Evolutionary conservation across 35 echinoderm and acorn worm genomes (phyloP), one percentile per base, ranked within the genome.

Genomic region (Nesometra sesokonis): DNA sequence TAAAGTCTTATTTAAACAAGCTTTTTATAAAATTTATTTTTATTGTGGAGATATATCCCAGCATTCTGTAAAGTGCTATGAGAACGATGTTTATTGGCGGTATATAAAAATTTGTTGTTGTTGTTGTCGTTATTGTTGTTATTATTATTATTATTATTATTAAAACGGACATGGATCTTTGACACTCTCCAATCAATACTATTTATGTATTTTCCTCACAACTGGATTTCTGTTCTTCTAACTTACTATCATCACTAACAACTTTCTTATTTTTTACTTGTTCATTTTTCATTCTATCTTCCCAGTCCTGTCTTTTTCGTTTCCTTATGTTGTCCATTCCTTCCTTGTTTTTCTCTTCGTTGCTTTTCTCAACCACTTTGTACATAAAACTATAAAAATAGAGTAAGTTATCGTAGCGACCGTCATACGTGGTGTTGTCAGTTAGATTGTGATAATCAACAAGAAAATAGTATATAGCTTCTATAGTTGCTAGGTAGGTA

Each of bases 401-500:
- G 23, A 97, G 87, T 34, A 97, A 84, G 47, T 97, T 93, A 80
- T 97, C 95, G 78, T 93, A 91, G 37, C 85, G 78, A 31, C 92
- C 89, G 15, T n/a, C 37, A 84, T 91, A 89, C 5, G 46, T 31
- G 8, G 35, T 33, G 47, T 89, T 84, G 37, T 87, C 86, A 38
- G 77, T 38, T 37, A 34, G 79, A 35, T 35, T 77, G 39, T 93
- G 90, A 43, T 91, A 85, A 31, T 97, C 89, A 8, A 93, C 84
- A 0, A 93, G 82, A 78, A 97, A 97, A 81, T 97, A 93, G 81
- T 97, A 97, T 34, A 97, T 91, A 0, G 95, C 95, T 88, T 97
- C 95, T 31, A 97, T 97, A 11, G 95, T 97, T 78, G 95, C 95
- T 31, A 97, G 81, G 87, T 91, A 97, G 17, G 82, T 88, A n/a